A percentile compares a stretch with the other conserved stretches of the same genome.
Conservation (phyloP, 2,797 vertebrate species). For the Dicrostonyx torquatus region DNA sequence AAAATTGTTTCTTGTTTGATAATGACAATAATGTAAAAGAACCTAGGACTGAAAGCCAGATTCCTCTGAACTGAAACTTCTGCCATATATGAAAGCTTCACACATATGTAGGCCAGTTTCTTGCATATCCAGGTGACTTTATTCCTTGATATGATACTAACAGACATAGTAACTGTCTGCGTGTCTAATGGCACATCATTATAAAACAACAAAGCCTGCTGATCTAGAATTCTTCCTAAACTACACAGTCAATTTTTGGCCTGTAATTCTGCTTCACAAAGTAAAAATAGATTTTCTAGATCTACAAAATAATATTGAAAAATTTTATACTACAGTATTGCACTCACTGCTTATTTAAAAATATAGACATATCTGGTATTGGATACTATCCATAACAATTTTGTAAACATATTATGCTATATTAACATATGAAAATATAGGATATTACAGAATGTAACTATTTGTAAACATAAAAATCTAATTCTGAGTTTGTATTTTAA, state of each 20-base stretch:
- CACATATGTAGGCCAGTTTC: background rate
- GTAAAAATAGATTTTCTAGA: background rate
- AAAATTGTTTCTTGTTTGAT: background rate
- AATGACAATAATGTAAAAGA: background rate
- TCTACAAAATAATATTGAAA: background rate
- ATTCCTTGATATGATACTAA: background rate
- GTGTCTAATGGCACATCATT: too few species aligned
- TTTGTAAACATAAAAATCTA: background rate
- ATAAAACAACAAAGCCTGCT: background rate
- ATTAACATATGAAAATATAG: background rate
- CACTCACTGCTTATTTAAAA: background rate
- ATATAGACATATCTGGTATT: background rate
- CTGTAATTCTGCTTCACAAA: background rate
- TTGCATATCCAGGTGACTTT: background rate
- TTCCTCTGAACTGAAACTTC: too few species aligned
- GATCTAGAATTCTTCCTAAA: background rate
- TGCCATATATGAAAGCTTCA: background rate
- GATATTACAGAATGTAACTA: background rate
- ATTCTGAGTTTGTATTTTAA: background rate
- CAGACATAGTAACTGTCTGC: too few species aligned
- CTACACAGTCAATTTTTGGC: background rate
- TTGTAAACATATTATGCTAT: background rate
- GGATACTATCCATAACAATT: background rate
- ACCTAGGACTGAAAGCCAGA: background rate
- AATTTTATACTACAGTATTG: background rate